Evolutionary conservation across 2,888 invertebrate genomes (phyloP), one percentile per base, ranked within the genome.

Genomic region (Lagria hirta): DNA sequence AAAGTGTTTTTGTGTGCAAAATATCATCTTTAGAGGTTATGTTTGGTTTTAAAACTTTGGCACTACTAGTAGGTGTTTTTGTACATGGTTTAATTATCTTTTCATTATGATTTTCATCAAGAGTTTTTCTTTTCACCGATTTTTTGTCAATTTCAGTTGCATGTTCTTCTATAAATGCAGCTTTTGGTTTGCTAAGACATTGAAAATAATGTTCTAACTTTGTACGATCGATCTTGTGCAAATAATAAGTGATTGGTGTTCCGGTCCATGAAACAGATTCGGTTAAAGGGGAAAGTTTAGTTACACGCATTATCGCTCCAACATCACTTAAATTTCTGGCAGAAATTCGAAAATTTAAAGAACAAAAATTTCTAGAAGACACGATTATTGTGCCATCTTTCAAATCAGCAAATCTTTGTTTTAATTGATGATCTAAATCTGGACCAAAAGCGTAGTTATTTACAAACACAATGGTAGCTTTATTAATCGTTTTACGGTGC

Each of bases 371-470:
- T 73, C 96, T 98, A 10, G 99, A 99, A 18, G 98, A 98, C 23
- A 99, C 95, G 57, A 99, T 97, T 62, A 92, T 83, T 23, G 97
- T 95, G 46, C 93, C 93, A 71, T 94, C 94, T 64, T 89, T 88
- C 64, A 98, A 80, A 74, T 97, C 96, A 16, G 95, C 94, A 74
- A 98, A 98, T 65, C 93, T 80, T 68, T 95, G 90, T 73, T 98
- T 98, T 55, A 98, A 73, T 75, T 93, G 88, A 73, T 98, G 95
- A 75, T 99, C 98, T 15, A 99, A 95, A 53, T 86, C 86, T 15
- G 99, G 96, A 6, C 96, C 96, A 73, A 99, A 99, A 23, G 98
- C 99, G 76, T 95, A 99, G 78, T 99, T 99, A 76, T 99, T 99
- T 22, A 99, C 98, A 76, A 99, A 99, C 48, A 99, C 94, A 65